Conservation (phyloP, 2,888 invertebrate genomes). For the Alsophila aescularia region DNA sequence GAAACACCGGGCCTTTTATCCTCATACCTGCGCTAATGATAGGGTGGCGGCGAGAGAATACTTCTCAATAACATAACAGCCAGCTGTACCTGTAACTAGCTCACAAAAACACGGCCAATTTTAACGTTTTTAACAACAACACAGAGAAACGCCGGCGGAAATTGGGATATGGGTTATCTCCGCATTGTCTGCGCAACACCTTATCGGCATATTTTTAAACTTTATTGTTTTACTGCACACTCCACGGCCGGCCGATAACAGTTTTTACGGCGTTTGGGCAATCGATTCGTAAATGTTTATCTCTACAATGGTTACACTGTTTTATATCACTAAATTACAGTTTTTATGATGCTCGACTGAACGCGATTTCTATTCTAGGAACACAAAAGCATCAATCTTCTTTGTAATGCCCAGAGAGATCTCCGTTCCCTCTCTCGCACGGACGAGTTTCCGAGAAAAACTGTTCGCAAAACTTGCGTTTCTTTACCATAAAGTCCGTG, state of each 20-base stretch:
- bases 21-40: slow-evolving; percentile 76
- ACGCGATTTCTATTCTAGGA: slow-evolving; percentile 22
- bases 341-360: slow-evolving; percentile 31
- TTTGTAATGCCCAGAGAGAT: slow-evolving; percentile 7
- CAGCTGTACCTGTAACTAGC: slow-evolving; percentile 47
- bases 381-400: slow-evolving; percentile 17
- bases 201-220: slow-evolving; percentile 45
- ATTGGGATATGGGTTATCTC: slow-evolving; percentile 64
- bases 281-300: slow-evolving; percentile 33
- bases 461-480: slow-evolving; percentile 15
- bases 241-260: slow-evolving; percentile 26
- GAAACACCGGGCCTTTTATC: slow-evolving; percentile 56
- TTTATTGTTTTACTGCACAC: slow-evolving; percentile 54
- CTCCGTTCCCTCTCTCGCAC: slow-evolving; percentile 9
- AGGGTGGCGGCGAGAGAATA: slow-evolving; percentile 54
- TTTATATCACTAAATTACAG: slow-evolving; percentile 35
- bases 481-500: slow-evolving; percentile 17
- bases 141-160: slow-evolving; percentile 50
- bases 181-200: slow-evolving; percentile 41
- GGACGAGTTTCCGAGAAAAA: slow-evolving; percentile 11
- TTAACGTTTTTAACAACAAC: slow-evolving; percentile 38
- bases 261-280: slow-evolving; percentile 27
- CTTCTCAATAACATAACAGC: slow-evolving; percentile 68
- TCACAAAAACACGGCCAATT: slow-evolving; percentile 46
- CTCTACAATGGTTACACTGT: slow-evolving; percentile 25